Conservation (phyloP, 2,888 invertebrate species). For the Nudaria mundana region DNA sequence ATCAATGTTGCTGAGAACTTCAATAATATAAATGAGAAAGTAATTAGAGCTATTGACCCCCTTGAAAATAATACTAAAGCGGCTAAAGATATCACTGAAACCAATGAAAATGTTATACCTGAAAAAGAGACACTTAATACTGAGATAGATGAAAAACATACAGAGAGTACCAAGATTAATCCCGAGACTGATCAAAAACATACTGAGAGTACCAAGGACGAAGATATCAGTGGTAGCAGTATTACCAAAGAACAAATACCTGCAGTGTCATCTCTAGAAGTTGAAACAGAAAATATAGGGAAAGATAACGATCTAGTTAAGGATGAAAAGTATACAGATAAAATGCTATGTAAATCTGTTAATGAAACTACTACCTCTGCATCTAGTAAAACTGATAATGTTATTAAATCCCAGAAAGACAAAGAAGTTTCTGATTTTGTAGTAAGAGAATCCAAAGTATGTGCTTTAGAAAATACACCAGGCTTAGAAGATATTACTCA, state of each 20-base stretch:
- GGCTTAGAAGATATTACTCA: background rate
- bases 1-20: constrained; percentile 3
- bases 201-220: constrained; percentile 10
- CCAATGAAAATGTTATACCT: too few relatives aligned
- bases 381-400: too few relatives aligned
- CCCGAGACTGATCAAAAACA: constrained; percentile 9
- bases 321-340: background rate
- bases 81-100: too few relatives aligned
- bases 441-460: constrained; percentile 3
- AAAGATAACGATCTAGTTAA: background rate
- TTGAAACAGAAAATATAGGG: constrained; percentile 1
- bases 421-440: constrained; percentile 4
- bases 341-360: background rate
- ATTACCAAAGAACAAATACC: background rate
- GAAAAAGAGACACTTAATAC: too few relatives aligned
- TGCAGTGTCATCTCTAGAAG: background rate
- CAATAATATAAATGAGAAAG: constrained; percentile 4
- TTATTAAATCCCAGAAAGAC: constrained; percentile 2
- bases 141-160: too few relatives aligned
- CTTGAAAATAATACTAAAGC: too few relatives aligned
- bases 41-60: constrained; percentile 5
- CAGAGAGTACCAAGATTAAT: too few relatives aligned
- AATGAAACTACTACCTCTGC: background rate
- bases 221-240: constrained; percentile 3
- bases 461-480: background rate